Evolutionary conservation across 2,113 vertebrate genomes (phyloP).

Genomic region (Dromas ardeola): DNA sequence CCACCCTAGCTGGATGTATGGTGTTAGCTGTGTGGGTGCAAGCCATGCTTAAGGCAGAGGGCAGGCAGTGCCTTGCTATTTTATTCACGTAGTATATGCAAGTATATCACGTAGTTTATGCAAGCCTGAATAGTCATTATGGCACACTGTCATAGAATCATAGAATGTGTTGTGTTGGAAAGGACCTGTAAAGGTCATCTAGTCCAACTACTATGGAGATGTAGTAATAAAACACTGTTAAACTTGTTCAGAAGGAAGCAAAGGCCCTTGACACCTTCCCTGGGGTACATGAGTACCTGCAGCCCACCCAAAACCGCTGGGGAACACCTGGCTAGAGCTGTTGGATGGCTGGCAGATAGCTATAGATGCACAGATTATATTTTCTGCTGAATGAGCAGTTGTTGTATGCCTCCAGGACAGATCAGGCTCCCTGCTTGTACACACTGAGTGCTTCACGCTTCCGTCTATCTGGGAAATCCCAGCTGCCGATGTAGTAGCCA

Average conservation of each 20-base stretch:
- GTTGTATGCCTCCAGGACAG: not conserved
- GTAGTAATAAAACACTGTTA: not conserved
- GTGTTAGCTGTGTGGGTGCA: not conserved
- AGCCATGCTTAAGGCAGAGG: not conserved
- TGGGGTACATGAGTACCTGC: not conserved
- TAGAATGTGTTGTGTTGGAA: no score
- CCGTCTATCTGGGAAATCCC: not conserved
- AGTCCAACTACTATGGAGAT: not conserved
- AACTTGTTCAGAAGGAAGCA: not conserved
- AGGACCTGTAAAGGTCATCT: no score
- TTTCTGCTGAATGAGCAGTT: not conserved
- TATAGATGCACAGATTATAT: not conserved
- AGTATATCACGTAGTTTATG: no score
- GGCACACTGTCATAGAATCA: not conserved
- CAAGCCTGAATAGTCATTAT: not conserved
- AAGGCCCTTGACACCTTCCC: not conserved
- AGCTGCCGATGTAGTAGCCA: not conserved
- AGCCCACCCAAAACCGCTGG: not conserved
- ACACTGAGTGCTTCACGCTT: not conserved
- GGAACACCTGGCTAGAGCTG: not conserved
- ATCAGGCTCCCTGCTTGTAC: not conserved
- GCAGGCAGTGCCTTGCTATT: not conserved
- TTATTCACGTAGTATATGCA: not conserved
- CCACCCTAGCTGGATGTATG: not conserved
- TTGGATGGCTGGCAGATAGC: not conserved